A percentile compares a stretch with the other conserved stretches of the same genome.
Evolutionary conservation across 2,113 vertebrate species (phyloP).

Genomic region (Butorides virescens): DNA sequence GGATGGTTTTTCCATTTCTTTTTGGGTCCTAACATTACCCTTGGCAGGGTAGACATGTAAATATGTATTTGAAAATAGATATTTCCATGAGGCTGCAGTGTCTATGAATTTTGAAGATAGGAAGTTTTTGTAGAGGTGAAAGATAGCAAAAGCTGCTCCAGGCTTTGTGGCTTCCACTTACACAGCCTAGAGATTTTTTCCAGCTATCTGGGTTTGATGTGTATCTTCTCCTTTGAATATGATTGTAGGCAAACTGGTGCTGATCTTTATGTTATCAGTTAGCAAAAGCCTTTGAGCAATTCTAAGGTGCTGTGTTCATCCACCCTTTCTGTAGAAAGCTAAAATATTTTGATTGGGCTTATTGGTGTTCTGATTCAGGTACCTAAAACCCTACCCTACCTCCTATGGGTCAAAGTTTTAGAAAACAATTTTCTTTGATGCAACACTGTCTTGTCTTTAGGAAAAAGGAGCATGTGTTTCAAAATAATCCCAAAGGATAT

Average conservation of each 20-base stretch:
- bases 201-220: conserved; percentile 4
- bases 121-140: conserved; percentile 9
- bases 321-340: background rate
- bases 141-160: conserved; percentile 21
- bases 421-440: background rate
- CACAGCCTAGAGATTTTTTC: background rate
- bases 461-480: background rate
- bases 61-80: background rate
- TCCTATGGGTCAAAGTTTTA: background rate
- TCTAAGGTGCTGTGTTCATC: background rate
- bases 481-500: background rate
- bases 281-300: conserved; percentile 1
- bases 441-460: background rate
- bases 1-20: background rate
- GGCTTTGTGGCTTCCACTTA: background rate
- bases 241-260: background rate
- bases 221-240: conserved; percentile 30
- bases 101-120: background rate
- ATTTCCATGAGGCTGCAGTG: background rate
- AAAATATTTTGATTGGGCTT: background rate
- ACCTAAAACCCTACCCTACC: background rate
- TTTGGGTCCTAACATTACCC: background rate
- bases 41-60: background rate
- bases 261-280: background rate
- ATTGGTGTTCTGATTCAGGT: background rate